These are phyloP conservation scores for Chelidonichthys spinosus DNA, from an alignment of 2,797 vertebrate genomes.

Conservation along the genomic window DNA sequence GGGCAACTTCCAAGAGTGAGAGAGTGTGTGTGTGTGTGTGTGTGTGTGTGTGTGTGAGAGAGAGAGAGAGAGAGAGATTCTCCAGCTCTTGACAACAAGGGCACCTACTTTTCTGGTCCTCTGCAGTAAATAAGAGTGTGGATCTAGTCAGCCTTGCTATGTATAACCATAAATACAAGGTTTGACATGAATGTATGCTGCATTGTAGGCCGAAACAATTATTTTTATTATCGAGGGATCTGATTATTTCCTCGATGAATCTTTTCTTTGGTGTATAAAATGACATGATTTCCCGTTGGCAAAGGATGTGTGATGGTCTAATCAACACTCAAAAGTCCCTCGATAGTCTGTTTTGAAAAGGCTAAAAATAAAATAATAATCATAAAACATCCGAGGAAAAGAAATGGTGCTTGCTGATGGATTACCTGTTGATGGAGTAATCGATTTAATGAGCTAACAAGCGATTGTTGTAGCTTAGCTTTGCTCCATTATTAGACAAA, in stretches of 20 bases:
- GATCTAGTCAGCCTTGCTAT: slow-evolving; percentile 11
- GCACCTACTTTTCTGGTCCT: slow-evolving; percentile 30
- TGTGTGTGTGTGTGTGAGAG: slow-evolving; percentile 4
- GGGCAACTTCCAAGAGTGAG: slow-evolving; percentile 52
- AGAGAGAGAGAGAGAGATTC: not conserved
- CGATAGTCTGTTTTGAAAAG: not conserved
- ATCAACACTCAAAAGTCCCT: not conserved
- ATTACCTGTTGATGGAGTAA: not conserved
- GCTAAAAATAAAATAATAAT: not conserved
- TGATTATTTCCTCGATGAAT: not conserved
- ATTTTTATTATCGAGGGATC: not conserved
- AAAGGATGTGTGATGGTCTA: not conserved
- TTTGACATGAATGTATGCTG: slow-evolving; percentile 7
- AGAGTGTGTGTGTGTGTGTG: slow-evolving; percentile 16
- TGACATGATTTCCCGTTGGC: not conserved
- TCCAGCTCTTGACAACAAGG: slow-evolving; percentile 15
- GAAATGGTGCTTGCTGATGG: not conserved
- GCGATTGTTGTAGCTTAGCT: not conserved
- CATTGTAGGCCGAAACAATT: not conserved
- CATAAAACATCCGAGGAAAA: not conserved
- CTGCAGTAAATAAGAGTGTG: slow-evolving; percentile 30
- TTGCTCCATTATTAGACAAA: not conserved
- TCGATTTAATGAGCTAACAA: not conserved
- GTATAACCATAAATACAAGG: not conserved
- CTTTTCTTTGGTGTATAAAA: not conserved